Percentiles rank a stretch among this genome's conserved stretches.
Conservation (phyloP, 2,888 invertebrate species). For the Asteroscopus sphinx region DNA sequence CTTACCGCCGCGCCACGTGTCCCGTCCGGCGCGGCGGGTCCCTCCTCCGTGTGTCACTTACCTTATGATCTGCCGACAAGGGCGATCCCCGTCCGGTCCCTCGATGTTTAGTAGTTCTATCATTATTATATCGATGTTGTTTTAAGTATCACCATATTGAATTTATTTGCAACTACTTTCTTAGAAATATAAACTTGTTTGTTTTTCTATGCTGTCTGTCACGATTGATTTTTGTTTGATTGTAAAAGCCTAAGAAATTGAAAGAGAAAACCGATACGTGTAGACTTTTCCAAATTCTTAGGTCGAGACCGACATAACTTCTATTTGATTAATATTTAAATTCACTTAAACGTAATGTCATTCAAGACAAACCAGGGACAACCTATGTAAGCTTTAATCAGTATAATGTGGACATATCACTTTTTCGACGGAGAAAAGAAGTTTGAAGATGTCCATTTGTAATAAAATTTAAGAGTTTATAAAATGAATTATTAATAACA, state of each 20-base stretch:
- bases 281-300: conserved; percentile 33
- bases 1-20: conserved; percentile 11
- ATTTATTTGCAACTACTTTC: conserved; percentile 72
- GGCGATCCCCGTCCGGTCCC: conserved; percentile 73
- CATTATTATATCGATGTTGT: conserved; percentile 74
- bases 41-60: conserved; percentile 7
- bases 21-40: neutral
- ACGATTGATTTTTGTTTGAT: conserved; percentile 53
- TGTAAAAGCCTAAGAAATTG: conserved; percentile 49
- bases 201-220: conserved; percentile 61
- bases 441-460: conserved; percentile 70
- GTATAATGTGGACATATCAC: conserved; percentile 80
- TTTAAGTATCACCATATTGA: conserved; percentile 62
- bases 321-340: conserved; percentile 42
- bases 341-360: conserved; percentile 42
- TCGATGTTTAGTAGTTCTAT: conserved; percentile 73
- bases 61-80: conserved; percentile 45
- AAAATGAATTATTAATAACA: conserved; percentile 61
- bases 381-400: conserved; percentile 78
- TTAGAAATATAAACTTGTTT: conserved; percentile 60
- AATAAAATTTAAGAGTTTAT: conserved; percentile 62
- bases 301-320: conserved; percentile 26
- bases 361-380: conserved; percentile 56
- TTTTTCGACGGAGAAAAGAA: conserved; percentile 63
- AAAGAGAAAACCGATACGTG: conserved; percentile 26